These are phyloP conservation scores for Terebella lapidaria DNA, from an alignment of 2,888 invertebrate genomes.

Conservation along the genomic window DNA sequence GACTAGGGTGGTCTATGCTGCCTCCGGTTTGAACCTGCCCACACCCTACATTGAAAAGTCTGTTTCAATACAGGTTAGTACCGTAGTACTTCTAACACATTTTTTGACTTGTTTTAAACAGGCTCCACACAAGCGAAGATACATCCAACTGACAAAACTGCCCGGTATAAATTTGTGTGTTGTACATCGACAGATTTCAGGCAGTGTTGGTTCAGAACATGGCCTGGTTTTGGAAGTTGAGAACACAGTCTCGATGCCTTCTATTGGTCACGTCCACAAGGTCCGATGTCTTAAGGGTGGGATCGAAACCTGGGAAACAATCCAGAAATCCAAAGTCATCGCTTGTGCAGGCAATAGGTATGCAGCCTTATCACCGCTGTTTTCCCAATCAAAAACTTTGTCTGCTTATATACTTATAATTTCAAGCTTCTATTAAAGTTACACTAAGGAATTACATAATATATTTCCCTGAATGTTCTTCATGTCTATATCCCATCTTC, in stretches of 20 bases:
- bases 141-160: no score
- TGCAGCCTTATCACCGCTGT: no score
- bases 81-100: background rate
- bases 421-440: no score
- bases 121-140: no score
- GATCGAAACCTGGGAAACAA: constrained; percentile 40
- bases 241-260: constrained; percentile 32
- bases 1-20: constrained; percentile 10
- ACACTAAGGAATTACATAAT: no score
- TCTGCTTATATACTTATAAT: no score
- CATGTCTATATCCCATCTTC: background rate
- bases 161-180: no score
- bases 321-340: constrained; percentile 37
- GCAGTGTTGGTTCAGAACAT: constrained; percentile 22
- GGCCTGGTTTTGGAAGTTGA: constrained; percentile 36
- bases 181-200: no score
- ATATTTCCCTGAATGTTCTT: no score
- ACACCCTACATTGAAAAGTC: constrained; percentile 30
- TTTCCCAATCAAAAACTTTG: no score
- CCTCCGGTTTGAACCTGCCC: constrained; percentile 37
- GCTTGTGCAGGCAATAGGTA: constrained; percentile 42
- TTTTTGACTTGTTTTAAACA: constrained; percentile 8
- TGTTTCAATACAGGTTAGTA: constrained; percentile 28
- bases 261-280: constrained; percentile 31
- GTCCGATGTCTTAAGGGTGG: constrained; percentile 34